phyloP scores from a whole-genome alignment of 2,888 invertebrate species.

The Geophilus truncorum region DNA sequence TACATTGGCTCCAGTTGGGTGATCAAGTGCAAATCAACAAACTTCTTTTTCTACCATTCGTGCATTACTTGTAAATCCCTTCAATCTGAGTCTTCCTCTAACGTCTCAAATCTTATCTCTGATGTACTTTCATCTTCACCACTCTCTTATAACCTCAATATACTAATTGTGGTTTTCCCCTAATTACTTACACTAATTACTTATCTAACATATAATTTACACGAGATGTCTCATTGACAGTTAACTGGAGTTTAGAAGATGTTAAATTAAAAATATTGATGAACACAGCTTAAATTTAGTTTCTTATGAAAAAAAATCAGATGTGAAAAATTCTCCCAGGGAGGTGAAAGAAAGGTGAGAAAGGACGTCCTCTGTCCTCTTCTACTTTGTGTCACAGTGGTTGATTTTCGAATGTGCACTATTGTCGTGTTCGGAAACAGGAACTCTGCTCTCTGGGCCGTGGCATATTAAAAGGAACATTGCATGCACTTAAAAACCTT shows the following conservation, averaged over 20 bases:
- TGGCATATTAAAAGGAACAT: conserved; percentile 13
- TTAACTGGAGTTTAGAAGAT: too few relatives aligned
- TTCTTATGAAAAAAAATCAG: too few relatives aligned
- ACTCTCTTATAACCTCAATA: too few relatives aligned
- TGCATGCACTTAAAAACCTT: conserved; percentile 1
- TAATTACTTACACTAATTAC: too few relatives aligned
- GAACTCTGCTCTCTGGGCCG: conserved; percentile 21
- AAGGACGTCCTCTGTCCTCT: neutral
- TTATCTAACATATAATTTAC: too few relatives aligned
- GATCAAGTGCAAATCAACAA: conserved; percentile 13
- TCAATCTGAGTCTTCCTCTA: neutral
- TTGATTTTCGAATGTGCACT: conserved; percentile 19
- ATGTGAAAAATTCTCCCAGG: neutral
- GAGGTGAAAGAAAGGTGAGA: neutral
- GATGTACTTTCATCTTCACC: neutral
- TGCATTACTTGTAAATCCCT: neutral
- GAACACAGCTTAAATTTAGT: too few relatives aligned
- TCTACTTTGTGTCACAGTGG: conserved; percentile 14
- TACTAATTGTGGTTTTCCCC: too few relatives aligned
- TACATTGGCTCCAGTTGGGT: conserved; percentile 10
- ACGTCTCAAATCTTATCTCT: neutral
- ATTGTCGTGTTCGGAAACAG: conserved; percentile 7
- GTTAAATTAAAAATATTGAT: too few relatives aligned
- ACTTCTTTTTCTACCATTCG: neutral
- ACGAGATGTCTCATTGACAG: too few relatives aligned